A percentile compares a stretch with the other conserved stretches of the same genome.
Evolutionary conservation across 2,797 vertebrate species (phyloP).

Genomic region (Gobionotothen gibberifrons): DNA sequence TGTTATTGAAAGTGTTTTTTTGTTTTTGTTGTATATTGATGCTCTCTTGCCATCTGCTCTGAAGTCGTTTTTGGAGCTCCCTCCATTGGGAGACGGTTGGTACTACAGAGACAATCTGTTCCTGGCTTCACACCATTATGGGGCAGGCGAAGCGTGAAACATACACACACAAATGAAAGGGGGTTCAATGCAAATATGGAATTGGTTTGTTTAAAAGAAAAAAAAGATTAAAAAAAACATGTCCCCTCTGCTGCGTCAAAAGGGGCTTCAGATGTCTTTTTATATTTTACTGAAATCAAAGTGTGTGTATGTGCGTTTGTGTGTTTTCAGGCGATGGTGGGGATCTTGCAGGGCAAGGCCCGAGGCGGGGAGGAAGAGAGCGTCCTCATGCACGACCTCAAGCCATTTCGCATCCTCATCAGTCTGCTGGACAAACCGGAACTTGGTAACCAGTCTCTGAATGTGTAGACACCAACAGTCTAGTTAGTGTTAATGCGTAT

Average conservation of each 20-base stretch:
- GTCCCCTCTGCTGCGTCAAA: conserved; percentile 2
- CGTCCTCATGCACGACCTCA: conserved; percentile 94
- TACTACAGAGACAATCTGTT: conserved; percentile 75
- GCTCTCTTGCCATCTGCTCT: conserved; percentile 76
- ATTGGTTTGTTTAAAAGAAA: conserved; percentile 15
- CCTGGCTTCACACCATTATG: conserved; percentile 51
- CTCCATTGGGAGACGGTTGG: conserved; percentile 63
- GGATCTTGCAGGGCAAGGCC: conserved; percentile 95
- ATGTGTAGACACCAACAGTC: background rate
- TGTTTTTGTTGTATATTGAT: conserved; percentile 28
- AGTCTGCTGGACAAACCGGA: conserved; percentile 98
- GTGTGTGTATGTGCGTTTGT: conserved; percentile 20
- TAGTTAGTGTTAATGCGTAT: background rate
- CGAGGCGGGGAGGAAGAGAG: conserved; percentile 92
- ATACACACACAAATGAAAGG: conserved; percentile 28
- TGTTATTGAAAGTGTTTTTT: conserved; percentile 8
- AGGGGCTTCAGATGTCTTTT: conserved; percentile 14
- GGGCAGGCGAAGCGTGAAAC: conserved; percentile 72
- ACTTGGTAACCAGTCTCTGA: conserved; percentile 85
- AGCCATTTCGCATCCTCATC: conserved; percentile 98
- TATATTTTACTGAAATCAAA: conserved; percentile 16
- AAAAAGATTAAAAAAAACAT: conserved; percentile 11
- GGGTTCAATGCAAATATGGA: conserved; percentile 17
- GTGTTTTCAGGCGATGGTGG: conserved; percentile 92
- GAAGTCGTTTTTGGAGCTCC: conserved; percentile 62